Evolutionary conservation across 2,113 vertebrate genomes (phyloP).

Genomic region (Lepisosteus oculatus): DNA sequence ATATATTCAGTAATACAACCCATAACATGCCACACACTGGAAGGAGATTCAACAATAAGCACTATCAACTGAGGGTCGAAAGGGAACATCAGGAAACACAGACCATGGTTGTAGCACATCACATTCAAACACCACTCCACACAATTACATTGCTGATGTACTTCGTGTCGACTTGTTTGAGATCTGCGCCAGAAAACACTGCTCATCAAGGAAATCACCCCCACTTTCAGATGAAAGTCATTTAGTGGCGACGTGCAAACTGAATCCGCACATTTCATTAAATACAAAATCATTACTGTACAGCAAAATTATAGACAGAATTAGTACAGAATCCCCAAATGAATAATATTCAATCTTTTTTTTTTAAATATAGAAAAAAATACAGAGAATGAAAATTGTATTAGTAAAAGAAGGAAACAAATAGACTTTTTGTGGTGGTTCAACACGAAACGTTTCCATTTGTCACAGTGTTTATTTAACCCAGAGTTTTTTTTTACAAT

Average conservation of each 20-base stretch:
- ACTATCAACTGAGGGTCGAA: conserved; percentile 66
- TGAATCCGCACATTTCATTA: conserved; percentile 74
- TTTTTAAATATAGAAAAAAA: conserved; percentile 32
- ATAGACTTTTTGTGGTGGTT: conserved; percentile 8
- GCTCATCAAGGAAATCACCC: conserved; percentile 56
- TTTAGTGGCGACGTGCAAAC: conserved; percentile 74
- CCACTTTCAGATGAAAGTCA: conserved; percentile 76
- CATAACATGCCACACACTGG: conserved; percentile 81
- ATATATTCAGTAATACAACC: conserved; percentile 75
- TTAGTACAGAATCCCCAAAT: conserved; percentile 61
- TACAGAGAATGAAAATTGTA: conserved; percentile 33
- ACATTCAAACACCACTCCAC: conserved; percentile 73
- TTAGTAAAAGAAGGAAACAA: conserved; percentile 37
- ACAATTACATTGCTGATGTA: conserved; percentile 61
- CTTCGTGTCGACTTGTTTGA: conserved; percentile 59
- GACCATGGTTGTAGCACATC: conserved; percentile 66
- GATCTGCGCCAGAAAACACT: conserved; percentile 55
- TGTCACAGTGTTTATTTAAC: conserved; percentile 81
- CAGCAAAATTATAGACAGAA: conserved; percentile 65
- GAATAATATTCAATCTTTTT: conserved; percentile 58
- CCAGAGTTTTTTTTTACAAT: conserved; percentile 64
- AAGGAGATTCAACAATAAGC: conserved; percentile 78
- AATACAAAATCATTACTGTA: conserved; percentile 73
- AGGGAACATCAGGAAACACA: conserved; percentile 57
- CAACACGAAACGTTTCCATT: conserved; percentile 42